A percentile compares a stretch with the other conserved stretches of the same genome.
Conservation (phyloP, 2,113 vertebrate genomes). For the Xiphias gladius region DNA sequence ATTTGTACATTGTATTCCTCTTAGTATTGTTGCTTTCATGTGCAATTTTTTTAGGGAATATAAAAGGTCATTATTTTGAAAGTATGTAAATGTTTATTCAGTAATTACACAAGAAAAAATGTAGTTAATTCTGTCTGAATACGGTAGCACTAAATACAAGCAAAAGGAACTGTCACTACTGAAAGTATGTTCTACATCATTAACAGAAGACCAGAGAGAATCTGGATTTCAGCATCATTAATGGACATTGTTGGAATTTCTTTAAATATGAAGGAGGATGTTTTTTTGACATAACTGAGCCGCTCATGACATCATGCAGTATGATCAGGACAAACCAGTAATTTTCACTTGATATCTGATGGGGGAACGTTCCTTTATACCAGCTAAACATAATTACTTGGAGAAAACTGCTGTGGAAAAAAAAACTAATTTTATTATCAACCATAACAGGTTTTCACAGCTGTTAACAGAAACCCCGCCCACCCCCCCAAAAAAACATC, state of each 20-base stretch:
- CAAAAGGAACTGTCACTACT: constrained; percentile 11
- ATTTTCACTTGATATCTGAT: not conserved
- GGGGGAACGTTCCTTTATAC: not conserved
- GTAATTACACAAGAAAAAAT: constrained; percentile 29
- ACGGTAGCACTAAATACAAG: constrained; percentile 6
- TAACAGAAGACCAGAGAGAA: too few species aligned
- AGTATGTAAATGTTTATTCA: constrained; percentile 65
- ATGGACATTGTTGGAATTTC: not conserved
- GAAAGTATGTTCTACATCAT: not conserved
- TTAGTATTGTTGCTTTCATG: not conserved
- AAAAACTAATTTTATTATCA: not conserved
- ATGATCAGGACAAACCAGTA: not conserved
- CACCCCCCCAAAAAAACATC: not conserved
- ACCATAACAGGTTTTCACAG: not conserved
- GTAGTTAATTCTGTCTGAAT: not conserved
- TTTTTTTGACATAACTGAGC: not conserved
- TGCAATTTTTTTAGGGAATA: not conserved
- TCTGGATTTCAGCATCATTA: not conserved
- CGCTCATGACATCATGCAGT: not conserved
- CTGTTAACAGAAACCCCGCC: not conserved
- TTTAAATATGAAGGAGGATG: not conserved
- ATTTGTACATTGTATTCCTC: not conserved
- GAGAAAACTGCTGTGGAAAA: not conserved
- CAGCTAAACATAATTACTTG: not conserved
- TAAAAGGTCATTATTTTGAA: constrained; percentile 25